Base-by-base conservation (phyloP, 2,113 vertebrate genomes). In the Cheilinus undulatus region DNA sequence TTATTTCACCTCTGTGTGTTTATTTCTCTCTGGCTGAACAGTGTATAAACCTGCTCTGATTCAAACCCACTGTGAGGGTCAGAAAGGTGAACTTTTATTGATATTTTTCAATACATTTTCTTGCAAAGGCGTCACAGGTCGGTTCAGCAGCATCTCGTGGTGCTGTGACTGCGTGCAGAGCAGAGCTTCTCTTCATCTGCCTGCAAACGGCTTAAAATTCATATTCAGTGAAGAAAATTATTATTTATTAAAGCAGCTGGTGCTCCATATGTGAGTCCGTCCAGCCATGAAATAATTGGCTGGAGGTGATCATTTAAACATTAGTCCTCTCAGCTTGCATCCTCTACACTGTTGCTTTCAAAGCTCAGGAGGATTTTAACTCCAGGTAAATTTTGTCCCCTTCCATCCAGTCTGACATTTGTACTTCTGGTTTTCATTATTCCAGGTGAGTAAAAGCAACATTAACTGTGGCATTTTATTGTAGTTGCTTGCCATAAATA, bases 181-280 rank as follows among this genome's bases (percentile, higher is more conserved):
- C 45, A 15, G 40, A 20, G 23, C 27, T 22, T 28, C 3, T 32
- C 27, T 5, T 46, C 45, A 48, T 59, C 42, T 36, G 30, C 58
- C 49, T 49, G 58, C 48, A 59, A 62, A 22, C 28, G 50, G 46
- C 53, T 52, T 53, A 43, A 48, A 23, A 61, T 74, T 82, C 76
- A 68, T 38, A 62, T 51, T 63, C 54, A 52, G 67, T 11, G 45
- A 63, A 62, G 28, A 34, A 66, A 73, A 61, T 48, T 17, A 76
- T 65, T 56, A 64, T 78, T 73, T 73, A 78, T 83, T 64, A 65
- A 57, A 60, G 59, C 86, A 83, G 76, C 73, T 80, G 79, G 62
- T 69, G 42, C 66, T 46, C 66, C 70, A 81, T 80, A 67, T 83
- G 76, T 61, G 72, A 9, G 56, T 67, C 26, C 73, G 56, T 40